A percentile compares a stretch with the other conserved stretches of the same genome.
These are phyloP conservation scores for Bovichtus diacanthus DNA, from an alignment of 2,797 vertebrate genomes.

Conservation along the genomic window DNA sequence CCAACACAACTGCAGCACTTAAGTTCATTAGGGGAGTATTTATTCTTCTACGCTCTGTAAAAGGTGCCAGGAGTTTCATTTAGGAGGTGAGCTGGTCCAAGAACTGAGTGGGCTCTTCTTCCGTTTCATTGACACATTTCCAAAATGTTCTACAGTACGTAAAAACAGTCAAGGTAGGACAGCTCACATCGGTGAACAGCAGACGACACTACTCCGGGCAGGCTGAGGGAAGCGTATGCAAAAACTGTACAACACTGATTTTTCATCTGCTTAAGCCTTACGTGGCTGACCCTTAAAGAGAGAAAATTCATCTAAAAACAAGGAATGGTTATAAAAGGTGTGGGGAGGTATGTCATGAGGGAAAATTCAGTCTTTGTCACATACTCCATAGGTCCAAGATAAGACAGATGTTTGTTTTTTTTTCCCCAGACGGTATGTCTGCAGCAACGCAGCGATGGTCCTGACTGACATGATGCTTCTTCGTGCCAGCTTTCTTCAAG, in stretches of 20 bases:
- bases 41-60: constrained; percentile 71
- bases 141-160: constrained; percentile 61
- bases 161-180: constrained; percentile 35
- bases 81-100: constrained; percentile 41
- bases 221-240: constrained; percentile 40
- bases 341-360: constrained; percentile 29
- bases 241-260: constrained; percentile 67
- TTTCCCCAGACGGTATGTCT: constrained; percentile 41
- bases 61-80: constrained; percentile 65
- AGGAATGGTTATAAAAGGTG: constrained; percentile 73
- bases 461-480: constrained; percentile 34
- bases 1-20: constrained; percentile 76
- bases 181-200: constrained; percentile 44
- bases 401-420: constrained; percentile 32
- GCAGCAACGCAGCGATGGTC: constrained; percentile 19
- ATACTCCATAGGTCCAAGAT: constrained; percentile 55
- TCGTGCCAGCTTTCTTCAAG: constrained; percentile 4
- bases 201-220: constrained; percentile 46
- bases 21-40: constrained; percentile 73
- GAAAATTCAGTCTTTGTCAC: constrained; percentile 49
- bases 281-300: constrained; percentile 51
- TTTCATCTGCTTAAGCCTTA: constrained; percentile 53
- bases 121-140: constrained; percentile 63
- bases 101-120: constrained; percentile 45
- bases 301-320: constrained; percentile 71